Evolutionary conservation across 2,888 invertebrate species (phyloP).

Genomic region (Glyphotaelius pellucidus): DNA sequence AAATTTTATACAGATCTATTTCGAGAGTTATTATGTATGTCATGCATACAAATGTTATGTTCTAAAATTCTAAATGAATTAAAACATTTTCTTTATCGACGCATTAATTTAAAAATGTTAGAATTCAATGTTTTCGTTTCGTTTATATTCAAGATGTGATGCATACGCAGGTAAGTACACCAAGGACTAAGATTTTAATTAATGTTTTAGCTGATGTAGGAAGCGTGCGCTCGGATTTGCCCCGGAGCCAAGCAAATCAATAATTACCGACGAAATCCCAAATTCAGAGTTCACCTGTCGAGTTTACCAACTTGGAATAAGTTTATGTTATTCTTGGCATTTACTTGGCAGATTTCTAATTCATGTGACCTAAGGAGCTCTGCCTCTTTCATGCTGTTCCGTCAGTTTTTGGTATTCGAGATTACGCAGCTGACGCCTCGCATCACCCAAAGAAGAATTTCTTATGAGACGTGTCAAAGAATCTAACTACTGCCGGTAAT

Average conservation of each 20-base stretch:
- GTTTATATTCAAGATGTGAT: conserved; percentile 10
- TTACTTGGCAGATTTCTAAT: conserved; percentile 57
- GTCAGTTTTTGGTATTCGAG: conserved; percentile 11
- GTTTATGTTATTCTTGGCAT: conserved; percentile 58
- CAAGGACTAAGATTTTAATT: conserved; percentile 46
- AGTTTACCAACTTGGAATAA: conserved; percentile 55
- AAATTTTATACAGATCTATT: not conserved
- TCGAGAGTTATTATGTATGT: no score
- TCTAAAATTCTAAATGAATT: no score
- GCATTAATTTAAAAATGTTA: no score
- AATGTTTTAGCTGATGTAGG: conserved; percentile 33
- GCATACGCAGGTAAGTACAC: not conserved
- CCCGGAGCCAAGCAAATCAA: conserved; percentile 47
- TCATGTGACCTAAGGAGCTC: conserved; percentile 52
- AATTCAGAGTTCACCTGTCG: conserved; percentile 56
- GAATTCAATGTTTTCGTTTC: not conserved
- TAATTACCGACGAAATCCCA: conserved; percentile 56
- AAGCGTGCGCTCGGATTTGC: conserved; percentile 11
- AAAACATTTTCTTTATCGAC: not conserved
- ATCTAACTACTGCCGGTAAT: not conserved
- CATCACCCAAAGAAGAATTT: not conserved
- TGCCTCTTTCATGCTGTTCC: not conserved
- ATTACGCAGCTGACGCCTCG: conserved; percentile 5
- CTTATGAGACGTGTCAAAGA: conserved; percentile 8
- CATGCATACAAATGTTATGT: no score